Percentiles rank a stretch among this genome's conserved stretches.
Evolutionary conservation across 2,113 vertebrate genomes (phyloP).

Genomic region (zebrafish (Danio rerio)): GRCz12tu NC_133193.1:1612501-1613000

Average conservation of each 20-base stretch:
- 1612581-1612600: no score
- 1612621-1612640: constrained; percentile 59
- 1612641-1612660: constrained; percentile 73
- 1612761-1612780: constrained; percentile 50
- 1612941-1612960: no score
- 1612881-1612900: neutral
- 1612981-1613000: no score
- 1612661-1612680: constrained; percentile 68
- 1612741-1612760: constrained; percentile 49
- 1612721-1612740: constrained; percentile 57
- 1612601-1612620: constrained; percentile 6
- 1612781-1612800: constrained; percentile 52
- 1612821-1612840: neutral
- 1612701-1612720: constrained; percentile 58
- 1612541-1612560: constrained; percentile 13
- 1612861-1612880: neutral
- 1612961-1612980: no score
- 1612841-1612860: neutral
- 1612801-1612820: constrained; percentile 7
- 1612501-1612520: no score
- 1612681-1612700: constrained; percentile 52
- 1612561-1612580: neutral
- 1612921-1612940: no score
- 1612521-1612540: neutral
- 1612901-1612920: neutral